Percentiles rank a stretch among this genome's conserved stretches.
Evolutionary conservation across 2,888 invertebrate genomes (phyloP).

Genomic region (Oscheius onirici): DNA sequence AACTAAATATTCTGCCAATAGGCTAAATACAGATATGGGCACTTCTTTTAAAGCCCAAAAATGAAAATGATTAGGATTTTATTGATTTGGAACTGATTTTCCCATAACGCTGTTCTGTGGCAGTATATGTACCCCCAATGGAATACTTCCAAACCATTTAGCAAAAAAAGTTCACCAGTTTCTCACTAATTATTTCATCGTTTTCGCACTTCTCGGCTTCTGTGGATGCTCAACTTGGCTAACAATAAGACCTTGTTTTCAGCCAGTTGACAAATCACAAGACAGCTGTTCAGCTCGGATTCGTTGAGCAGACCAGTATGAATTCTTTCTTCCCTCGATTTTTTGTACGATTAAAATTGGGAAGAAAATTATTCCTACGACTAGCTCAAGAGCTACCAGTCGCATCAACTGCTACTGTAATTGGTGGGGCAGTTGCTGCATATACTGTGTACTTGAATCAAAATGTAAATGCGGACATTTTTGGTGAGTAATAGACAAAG

Average conservation of each 20-base stretch:
- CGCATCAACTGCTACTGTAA: not conserved
- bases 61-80: no score
- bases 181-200: no score
- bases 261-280: not conserved
- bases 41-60: no score
- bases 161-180: no score
- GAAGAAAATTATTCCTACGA: not conserved
- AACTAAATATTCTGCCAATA: no score
- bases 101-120: no score
- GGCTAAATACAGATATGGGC: no score
- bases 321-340: constrained; percentile 3
- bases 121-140: no score
- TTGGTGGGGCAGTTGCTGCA: not conserved
- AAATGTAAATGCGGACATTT: constrained; percentile 9
- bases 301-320: constrained; percentile 13
- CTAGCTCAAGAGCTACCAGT: not conserved
- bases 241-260: not conserved
- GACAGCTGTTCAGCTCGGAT: not conserved
- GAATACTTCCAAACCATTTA: no score
- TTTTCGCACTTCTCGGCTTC: no score
- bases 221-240: no score
- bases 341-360: constrained; percentile 7
- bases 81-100: no score
- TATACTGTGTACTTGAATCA: not conserved
- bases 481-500: not conserved